Percentiles rank a stretch among this genome's conserved stretches.
Evolutionary conservation across 1,140 invertebrate genomes (phyloP).

Genomic region (Battus philenor): DNA sequence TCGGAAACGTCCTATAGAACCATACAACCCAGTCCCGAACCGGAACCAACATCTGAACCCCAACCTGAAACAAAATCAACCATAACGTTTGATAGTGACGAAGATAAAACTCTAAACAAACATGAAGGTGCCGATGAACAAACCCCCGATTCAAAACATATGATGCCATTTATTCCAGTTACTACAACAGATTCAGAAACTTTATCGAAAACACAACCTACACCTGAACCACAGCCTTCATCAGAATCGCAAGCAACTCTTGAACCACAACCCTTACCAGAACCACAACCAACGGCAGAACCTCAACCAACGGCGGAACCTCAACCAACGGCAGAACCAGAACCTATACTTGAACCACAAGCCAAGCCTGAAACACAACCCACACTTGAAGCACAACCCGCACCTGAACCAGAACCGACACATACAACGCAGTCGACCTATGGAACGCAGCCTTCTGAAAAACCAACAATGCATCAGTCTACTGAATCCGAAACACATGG

Average conservation of each 20-base stretch:
- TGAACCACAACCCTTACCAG: constrained; percentile 19
- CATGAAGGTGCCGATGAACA: constrained; percentile 17
- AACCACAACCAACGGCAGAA: constrained; percentile 16
- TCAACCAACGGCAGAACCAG: constrained; percentile 19
- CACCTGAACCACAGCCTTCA: constrained; percentile 19
- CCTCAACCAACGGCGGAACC: constrained; percentile 23
- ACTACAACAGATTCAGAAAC: background rate
- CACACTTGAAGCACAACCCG: constrained; percentile 31
- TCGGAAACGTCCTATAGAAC: constrained; percentile 32
- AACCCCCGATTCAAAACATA: constrained; percentile 31
- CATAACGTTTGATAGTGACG: too few species aligned
- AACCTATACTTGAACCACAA: constrained; percentile 27
- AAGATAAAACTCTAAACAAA: background rate
- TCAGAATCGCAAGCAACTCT: constrained; percentile 20
- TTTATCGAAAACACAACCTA: constrained; percentile 2
- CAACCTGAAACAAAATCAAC: constrained; percentile 25
- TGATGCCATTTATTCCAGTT: background rate
- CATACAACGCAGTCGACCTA: constrained; percentile 19
- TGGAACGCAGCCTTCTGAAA: constrained; percentile 19
- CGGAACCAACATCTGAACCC: constrained; percentile 26
- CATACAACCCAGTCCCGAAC: constrained; percentile 23
- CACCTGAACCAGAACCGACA: constrained; percentile 4
- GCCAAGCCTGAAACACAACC: too few species aligned
- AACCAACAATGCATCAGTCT: constrained; percentile 15
- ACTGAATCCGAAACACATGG: constrained; percentile 1